Evolutionary conservation across 2,113 vertebrate genomes (phyloP).

Genomic region (Ceuthmochares aereus): DNA sequence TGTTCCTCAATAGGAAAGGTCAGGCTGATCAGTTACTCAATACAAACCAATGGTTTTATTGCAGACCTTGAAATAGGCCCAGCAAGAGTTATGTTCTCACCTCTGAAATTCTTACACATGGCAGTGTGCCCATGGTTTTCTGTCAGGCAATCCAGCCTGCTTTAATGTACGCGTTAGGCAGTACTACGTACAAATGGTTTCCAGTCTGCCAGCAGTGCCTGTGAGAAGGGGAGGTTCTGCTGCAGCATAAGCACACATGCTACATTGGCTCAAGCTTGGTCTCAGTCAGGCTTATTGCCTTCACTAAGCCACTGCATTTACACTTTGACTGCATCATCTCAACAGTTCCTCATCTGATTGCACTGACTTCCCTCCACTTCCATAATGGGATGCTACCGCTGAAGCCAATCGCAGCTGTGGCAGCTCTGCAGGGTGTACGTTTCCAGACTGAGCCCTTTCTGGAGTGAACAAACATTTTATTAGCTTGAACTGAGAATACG

Average conservation of each 20-base stretch:
- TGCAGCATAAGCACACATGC: no score
- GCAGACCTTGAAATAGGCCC: background rate
- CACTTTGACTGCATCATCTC: background rate
- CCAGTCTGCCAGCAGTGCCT: background rate
- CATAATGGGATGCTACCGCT: background rate
- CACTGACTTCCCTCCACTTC: background rate
- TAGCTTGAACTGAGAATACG: background rate
- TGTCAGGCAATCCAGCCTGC: background rate
- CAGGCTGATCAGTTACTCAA: background rate
- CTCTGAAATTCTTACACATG: background rate
- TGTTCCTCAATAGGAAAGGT: background rate
- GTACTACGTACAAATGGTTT: background rate
- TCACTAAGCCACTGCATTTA: background rate
- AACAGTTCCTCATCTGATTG: background rate
- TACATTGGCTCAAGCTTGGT: background rate
- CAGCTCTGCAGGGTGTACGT: accelerated
- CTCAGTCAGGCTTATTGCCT: background rate
- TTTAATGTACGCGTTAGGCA: background rate
- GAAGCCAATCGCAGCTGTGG: background rate
- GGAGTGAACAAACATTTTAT: no score
- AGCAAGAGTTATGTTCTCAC: background rate
- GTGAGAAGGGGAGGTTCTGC: background rate
- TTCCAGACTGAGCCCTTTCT: background rate
- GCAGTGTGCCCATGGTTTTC: accelerated
- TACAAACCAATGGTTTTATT: background rate